Conservation (phyloP, 2,888 invertebrate species). For the Chelonus formosanus region DNA sequence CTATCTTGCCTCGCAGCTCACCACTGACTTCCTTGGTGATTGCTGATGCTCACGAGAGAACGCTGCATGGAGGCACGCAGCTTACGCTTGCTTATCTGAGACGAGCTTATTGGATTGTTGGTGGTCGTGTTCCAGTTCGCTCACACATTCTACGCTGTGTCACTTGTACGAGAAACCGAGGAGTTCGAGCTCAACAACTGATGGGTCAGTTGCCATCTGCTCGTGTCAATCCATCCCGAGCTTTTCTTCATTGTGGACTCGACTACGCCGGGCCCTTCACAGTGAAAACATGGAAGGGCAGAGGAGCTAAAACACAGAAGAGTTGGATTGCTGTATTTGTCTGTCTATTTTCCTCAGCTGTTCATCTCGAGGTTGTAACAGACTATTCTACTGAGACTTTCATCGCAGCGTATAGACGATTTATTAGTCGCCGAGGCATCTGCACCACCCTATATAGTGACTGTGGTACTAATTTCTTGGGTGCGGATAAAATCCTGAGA, state of each 20-base stretch:
- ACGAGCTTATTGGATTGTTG: too few species aligned
- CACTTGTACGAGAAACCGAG: not conserved
- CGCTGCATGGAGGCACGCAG: too few species aligned
- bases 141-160: constrained; percentile 31
- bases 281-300: constrained; percentile 24
- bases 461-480: constrained; percentile 1
- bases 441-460: not conserved
- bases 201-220: constrained; percentile 48
- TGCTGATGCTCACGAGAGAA: too few species aligned
- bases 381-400: too few species aligned
- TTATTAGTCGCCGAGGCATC: constrained; percentile 39
- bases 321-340: constrained; percentile 43
- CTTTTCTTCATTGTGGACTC: constrained; percentile 31
- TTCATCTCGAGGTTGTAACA: too few species aligned
- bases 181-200: constrained; percentile 36
- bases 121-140: too few species aligned
- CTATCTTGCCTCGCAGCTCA: constrained; percentile 30
- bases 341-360: too few species aligned
- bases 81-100: too few species aligned
- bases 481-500: constrained; percentile 5
- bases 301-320: constrained; percentile 34
- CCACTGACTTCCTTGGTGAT: too few species aligned
- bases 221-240: constrained; percentile 28
- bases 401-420: constrained; percentile 40
- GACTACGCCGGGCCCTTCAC: constrained; percentile 40